Percentiles rank a stretch among this genome's conserved stretches.
Evolutionary conservation across 1,140 invertebrate genomes (phyloP).

Genomic region (Drosophila malerkotliana): DNA sequence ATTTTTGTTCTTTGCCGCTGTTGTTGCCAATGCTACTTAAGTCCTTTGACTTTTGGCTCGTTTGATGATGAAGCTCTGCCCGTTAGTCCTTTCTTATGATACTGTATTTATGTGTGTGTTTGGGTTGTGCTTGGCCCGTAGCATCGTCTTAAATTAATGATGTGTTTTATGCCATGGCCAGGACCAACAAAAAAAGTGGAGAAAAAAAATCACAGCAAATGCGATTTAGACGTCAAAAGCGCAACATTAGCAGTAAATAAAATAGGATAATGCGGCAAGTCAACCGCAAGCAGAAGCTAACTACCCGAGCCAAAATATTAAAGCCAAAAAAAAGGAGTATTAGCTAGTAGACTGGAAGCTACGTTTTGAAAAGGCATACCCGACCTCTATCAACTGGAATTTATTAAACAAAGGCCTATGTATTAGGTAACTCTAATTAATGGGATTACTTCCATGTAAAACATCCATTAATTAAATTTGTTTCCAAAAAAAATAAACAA

Average conservation of each 20-base stretch:
- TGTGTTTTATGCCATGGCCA: conserved; percentile 70
- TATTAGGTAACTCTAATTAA: not conserved
- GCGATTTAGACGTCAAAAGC: conserved; percentile 76
- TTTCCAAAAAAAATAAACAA: not conserved
- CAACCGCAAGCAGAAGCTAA: conserved; percentile 61
- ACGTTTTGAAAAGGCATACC: not conserved
- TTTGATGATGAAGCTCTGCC: conserved; percentile 33
- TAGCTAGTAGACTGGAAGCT: not conserved
- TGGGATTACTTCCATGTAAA: not conserved
- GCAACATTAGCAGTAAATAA: conserved; percentile 82
- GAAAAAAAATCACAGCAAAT: conserved; percentile 73
- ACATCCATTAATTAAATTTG: not conserved
- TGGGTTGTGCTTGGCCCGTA: conserved; percentile 17
- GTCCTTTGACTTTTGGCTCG: conserved; percentile 72
- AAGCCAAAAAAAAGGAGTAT: conserved; percentile 4
- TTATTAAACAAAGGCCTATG: not conserved
- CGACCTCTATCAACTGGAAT: not conserved
- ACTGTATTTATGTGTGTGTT: conserved; percentile 13
- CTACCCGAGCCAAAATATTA: conserved; percentile 19
- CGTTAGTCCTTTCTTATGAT: conserved; percentile 19
- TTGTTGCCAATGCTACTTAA: conserved; percentile 62
- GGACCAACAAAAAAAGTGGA: conserved; percentile 14
- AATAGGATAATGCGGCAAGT: conserved; percentile 79
- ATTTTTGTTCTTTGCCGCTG: conserved; percentile 74
- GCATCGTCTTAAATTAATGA: conserved; percentile 79